phyloP scores from a whole-genome alignment of 1,140 invertebrate genomes.

The Lamellibrachia luymesi region DNA sequence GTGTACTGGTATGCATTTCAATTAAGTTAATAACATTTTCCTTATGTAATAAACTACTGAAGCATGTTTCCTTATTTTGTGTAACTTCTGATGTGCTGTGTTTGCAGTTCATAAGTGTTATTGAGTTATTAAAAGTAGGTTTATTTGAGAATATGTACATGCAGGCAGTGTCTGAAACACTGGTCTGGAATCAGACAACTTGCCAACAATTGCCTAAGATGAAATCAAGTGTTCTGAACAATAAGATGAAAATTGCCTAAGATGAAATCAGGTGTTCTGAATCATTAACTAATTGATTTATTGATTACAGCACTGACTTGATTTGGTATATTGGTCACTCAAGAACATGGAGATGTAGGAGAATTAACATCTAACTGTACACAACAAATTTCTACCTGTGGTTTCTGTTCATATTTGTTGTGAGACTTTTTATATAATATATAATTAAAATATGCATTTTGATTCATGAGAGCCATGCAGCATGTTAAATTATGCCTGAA shows the following conservation, averaged over 20 bases:
- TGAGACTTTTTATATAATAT: background rate
- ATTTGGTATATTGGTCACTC: background rate
- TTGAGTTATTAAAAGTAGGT: background rate
- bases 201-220: background rate
- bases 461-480: background rate
- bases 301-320: background rate
- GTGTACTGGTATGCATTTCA: background rate
- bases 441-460: no score
- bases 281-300: background rate
- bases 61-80: background rate
- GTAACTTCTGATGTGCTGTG: background rate
- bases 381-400: background rate
- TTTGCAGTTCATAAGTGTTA: background rate
- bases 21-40: background rate
- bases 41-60: background rate
- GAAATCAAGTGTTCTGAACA: background rate
- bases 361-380: background rate
- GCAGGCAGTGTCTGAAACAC: background rate
- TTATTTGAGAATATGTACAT: background rate
- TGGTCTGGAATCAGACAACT: background rate
- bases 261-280: background rate
- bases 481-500: background rate
- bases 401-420: background rate
- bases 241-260: background rate
- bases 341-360: background rate